phyloP scores from a whole-genome alignment of 2,113 vertebrate species.

The Solea solea region DNA sequence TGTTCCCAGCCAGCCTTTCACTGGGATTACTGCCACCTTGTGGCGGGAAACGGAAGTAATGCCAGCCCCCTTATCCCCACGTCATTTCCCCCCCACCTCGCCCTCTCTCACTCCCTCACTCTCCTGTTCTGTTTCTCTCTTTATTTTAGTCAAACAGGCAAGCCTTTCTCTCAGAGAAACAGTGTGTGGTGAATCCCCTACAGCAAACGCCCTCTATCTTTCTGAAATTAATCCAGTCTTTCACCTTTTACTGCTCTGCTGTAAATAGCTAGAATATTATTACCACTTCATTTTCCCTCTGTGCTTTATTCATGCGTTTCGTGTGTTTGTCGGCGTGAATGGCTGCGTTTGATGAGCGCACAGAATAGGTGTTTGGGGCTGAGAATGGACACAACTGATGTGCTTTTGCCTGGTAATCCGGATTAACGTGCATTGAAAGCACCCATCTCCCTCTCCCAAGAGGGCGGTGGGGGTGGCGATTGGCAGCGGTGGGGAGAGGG shows the following conservation, averaged over 20 bases:
- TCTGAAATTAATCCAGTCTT: conserved; percentile 60
- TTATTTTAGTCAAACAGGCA: conserved; percentile 47
- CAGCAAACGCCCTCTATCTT: conserved; percentile 38
- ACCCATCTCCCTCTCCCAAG: conserved; percentile 75
- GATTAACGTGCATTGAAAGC: conserved; percentile 81
- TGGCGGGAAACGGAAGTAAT: conserved; percentile 45
- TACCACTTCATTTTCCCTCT: conserved; percentile 72
- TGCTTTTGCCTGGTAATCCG: conserved; percentile 77
- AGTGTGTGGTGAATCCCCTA: conserved; percentile 49
- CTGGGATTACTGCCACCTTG: conserved; percentile 72
- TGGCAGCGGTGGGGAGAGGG: conserved; percentile 19
- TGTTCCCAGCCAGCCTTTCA: conserved; percentile 57
- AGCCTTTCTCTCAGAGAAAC: conserved; percentile 57
- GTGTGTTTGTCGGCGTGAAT: conserved; percentile 68
- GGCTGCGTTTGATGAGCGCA: conserved; percentile 63
- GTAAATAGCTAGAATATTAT: conserved; percentile 77
- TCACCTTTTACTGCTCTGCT: conserved; percentile 41
- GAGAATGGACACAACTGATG: conserved; percentile 72
- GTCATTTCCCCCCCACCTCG: conserved; percentile 38
- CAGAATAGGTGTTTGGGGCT: conserved; percentile 70
- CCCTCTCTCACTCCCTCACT: conserved; percentile 17
- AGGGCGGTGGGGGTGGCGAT: conserved; percentile 48
- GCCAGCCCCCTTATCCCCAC: conserved; percentile 14
- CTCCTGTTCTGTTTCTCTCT: conserved; percentile 53
- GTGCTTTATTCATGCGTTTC: conserved; percentile 72